These are phyloP conservation scores for Tricholauxania praeusta DNA, from an alignment of 2,888 invertebrate species.

Conservation along the genomic window DNA sequence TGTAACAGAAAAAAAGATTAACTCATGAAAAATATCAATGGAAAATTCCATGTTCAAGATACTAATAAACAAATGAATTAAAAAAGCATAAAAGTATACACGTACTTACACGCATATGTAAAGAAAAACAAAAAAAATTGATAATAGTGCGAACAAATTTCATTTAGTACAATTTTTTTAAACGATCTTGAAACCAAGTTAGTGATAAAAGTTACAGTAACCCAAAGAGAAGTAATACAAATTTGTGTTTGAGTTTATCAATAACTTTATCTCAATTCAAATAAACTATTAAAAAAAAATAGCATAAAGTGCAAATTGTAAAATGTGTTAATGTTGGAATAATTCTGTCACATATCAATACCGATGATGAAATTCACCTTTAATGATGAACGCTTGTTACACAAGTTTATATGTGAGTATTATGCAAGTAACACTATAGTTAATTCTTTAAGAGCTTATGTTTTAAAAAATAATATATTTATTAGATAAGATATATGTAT, in stretches of 20 bases:
- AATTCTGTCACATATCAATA: background rate
- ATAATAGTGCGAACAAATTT: background rate
- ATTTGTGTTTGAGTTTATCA: too few species aligned
- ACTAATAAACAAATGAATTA: constrained; percentile 8
- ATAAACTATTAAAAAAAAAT: background rate
- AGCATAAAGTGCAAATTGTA: background rate
- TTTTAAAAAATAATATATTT: too few species aligned
- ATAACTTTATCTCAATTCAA: background rate
- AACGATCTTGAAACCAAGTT: too few species aligned
- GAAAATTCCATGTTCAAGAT: constrained; percentile 27
- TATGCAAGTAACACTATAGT: too few species aligned
- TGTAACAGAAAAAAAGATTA: background rate
- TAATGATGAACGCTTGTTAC: constrained; percentile 7
- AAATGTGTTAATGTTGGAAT: background rate
- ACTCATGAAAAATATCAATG: constrained; percentile 11
- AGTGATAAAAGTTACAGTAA: too few species aligned
- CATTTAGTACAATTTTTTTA: too few species aligned
- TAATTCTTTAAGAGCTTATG: too few species aligned
- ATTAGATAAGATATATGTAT: too few species aligned
- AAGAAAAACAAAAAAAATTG: background rate
- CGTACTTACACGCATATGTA: background rate
- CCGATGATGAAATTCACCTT: constrained; percentile 7
- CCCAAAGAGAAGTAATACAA: too few species aligned
- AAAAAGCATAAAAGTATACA: constrained; percentile 3
- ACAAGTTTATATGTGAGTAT: too few species aligned